Evolutionary conservation across 2,888 invertebrate genomes (phyloP), one percentile per base, ranked within the genome.

Genomic region (Pomacea canaliculata): DNA sequence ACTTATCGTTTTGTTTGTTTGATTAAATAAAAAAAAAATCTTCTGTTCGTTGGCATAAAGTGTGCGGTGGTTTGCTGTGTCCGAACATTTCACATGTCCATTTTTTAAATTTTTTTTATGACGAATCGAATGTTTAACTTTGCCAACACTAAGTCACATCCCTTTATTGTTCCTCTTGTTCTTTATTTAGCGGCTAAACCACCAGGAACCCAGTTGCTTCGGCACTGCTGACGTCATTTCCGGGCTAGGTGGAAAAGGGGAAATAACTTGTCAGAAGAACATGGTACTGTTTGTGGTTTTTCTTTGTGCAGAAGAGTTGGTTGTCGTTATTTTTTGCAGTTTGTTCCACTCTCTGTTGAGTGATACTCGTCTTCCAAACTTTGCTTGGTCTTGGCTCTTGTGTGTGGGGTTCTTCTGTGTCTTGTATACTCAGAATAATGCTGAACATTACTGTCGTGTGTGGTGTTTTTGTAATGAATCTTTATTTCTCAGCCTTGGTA

Each of bases 271-370:
- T 63, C 63, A 63, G 27, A 63, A n/a, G 23, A 63, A 23, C 63
- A 63, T n/a, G 63, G n/a, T 63, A 63, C 63, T 63, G 63, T 63
- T 63, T 63, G 63, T 63, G 63, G 63, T 63, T 63, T 63, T 63
- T 60, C 23, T 19, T 63, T 63, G 63, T 63, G 63, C 63, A 63
- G 63, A 63, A 63, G 27, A 63, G 63, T 63, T 63, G 63, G 63
- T 63, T 63, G n/a, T 63, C n/a, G n/a, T 63, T 63, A 12, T 63
- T 37, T 63, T 63, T 63, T 63, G 63, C 63, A 23, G n/a, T 63
- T 63, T 63, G 10, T 63, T 19, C 27, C 63, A 63, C 27, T 63
- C 27, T 63, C 63, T 63, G n/a, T 63, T 56, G 51, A 56, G 51
- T 56, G 51, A 56, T 56, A 56, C 10, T 56, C 16, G 51, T 56